These are phyloP conservation scores for Chelon labrosus DNA, from an alignment of 2,797 vertebrate genomes.

Conservation along the genomic window DNA sequence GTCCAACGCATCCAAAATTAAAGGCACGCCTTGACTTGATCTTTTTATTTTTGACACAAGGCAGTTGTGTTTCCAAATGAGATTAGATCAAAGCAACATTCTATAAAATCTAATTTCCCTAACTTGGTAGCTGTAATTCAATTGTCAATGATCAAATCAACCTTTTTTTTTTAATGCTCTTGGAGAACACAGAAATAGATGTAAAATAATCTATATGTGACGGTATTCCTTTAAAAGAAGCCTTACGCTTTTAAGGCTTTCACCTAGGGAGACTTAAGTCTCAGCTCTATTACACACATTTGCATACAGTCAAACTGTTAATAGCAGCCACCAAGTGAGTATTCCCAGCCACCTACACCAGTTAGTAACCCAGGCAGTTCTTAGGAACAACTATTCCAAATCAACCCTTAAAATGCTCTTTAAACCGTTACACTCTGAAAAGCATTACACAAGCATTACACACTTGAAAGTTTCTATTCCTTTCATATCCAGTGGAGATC, in stretches of 20 bases:
- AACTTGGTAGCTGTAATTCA: not conserved
- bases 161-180: not conserved
- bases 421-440: not conserved
- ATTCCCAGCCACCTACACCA: conserved; percentile 35
- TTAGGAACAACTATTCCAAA: conserved; percentile 56
- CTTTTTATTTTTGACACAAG: conserved; percentile 16
- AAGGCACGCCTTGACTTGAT: conserved; percentile 36
- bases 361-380: conserved; percentile 30
- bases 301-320: not conserved
- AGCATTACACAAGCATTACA: not conserved
- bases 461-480: not conserved
- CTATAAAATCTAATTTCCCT: not conserved
- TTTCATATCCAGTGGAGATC: not conserved
- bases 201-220: too few species aligned
- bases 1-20: conserved; percentile 53
- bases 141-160: not conserved
- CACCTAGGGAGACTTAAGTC: not conserved
- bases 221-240: not conserved
- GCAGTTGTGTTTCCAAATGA: too few species aligned
- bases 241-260: not conserved
- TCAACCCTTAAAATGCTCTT: conserved; percentile 64
- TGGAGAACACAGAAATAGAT: not conserved
- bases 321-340: conserved; percentile 39
- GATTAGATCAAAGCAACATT: not conserved
- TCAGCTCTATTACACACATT: not conserved